Evolutionary conservation across 2,113 vertebrate species (phyloP), one percentile per base, ranked within the genome.

Genomic region (Trachemys scripta): DNA sequence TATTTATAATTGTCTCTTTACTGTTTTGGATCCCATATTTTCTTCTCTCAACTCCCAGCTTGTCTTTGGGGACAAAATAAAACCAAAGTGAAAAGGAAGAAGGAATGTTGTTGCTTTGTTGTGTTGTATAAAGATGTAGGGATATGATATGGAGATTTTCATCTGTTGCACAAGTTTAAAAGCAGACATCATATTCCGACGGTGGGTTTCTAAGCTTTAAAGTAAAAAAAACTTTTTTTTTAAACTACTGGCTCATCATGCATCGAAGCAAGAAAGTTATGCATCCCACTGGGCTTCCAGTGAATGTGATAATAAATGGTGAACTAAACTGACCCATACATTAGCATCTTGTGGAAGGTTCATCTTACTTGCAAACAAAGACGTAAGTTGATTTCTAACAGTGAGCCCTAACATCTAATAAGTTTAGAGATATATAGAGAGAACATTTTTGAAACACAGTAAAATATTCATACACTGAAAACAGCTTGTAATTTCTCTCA

Each of bases 331-430:
- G 29, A 10, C 38, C 29, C 29, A 93, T 84, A 31, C 49, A 16
- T 54, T 47, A 84, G 42, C 29, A 91, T 57, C 2, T 90, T 53
- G 5, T 35, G 10, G 62, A 90, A 76, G 35, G 72, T 72, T 84
- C 56, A 88, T 45, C 24, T 85, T 84, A 29, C 85, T 87, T 90
- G 96, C 81, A 87, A 91, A 84, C 35, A 80, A 88, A 88, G 91
- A 54, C 10, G 85, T n/a, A 80, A 75, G 29, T 82, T 91, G 31
- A 3, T 88, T 27, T 22, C 54, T 93, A 94, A 94, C 86, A 87
- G 47, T 89, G 4, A 96, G 27, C 1, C 19, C 31, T 92, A 81
- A 49, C 53, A 85, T 12, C 83, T 86, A 27, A 72, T 85, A 89
- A 95, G 56, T 95, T 94, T 59, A 14, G 56, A 65, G 59, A 90